Evolutionary conservation across 2,113 vertebrate genomes (phyloP), one percentile per base, ranked within the genome.

Genomic region (Chrysemys picta): DNA sequence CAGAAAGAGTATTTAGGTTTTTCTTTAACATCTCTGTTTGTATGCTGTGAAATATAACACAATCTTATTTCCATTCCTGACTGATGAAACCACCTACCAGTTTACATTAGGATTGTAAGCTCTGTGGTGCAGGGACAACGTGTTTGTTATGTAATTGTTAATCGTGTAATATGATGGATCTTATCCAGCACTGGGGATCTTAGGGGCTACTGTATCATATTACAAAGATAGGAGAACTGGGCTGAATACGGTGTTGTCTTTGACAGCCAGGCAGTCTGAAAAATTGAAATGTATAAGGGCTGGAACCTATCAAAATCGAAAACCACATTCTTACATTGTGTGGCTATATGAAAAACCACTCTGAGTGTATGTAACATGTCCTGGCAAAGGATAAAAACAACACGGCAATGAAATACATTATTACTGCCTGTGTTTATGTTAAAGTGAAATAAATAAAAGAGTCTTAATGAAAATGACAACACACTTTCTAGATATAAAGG

Each of bases 291-390:
- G 3, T n/a, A 38, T 50, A 86, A 84, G 17, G 31, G 5, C n/a
- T 78, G 42, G 50, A 88, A 81, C 83, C 42, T 69, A 21, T 83
- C 80, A 78, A 86, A 85, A 83, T 22, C 8, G 42, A 92, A 78
- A 10, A 83, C 50, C 38, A 4, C 22, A 22, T 27, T 62, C 29
- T 31, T 69, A 25, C 21, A 75, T 92, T 49, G 13, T 42, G 5
- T 45, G 8, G 53, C 25, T 88, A 1, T 0, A 4, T 22, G 72
- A 81, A 62, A 47, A 0, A 25, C 29, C 13, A n/a, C 35, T 75
- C 53, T 45, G 13, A 8, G 4, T 76, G 38, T 29, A 4, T 42
- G 17, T 27, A 10, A 21, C 22, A 38, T n/a, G 31, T 53, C 29
- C 29, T 22, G n/a, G 57, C 45, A n/a, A 59, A 90, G 49, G 42